Conservation (phyloP, 2,888 invertebrate species). For the Drosophila colorata region DNA sequence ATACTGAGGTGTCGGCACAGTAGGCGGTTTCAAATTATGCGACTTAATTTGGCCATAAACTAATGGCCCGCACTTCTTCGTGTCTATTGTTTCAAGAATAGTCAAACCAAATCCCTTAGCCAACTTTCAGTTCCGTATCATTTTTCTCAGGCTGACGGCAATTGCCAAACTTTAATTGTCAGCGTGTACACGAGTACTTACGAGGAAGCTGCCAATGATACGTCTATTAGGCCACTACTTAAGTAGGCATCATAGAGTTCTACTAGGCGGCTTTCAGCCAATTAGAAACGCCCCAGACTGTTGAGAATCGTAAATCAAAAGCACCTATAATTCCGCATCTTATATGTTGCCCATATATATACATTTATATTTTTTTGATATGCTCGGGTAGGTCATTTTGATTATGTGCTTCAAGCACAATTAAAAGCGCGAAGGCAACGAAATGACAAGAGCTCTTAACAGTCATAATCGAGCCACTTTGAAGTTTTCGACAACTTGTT, state of each 20-base stretch:
- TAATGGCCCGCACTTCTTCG: constrained; percentile 13
- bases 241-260: constrained; percentile 54
- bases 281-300: constrained; percentile 68
- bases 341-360: neutral
- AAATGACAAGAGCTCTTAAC: constrained; percentile 72
- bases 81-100: neutral
- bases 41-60: constrained; percentile 19
- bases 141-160: constrained; percentile 39
- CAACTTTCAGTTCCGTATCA: constrained; percentile 40
- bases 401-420: constrained; percentile 61
- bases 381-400: constrained; percentile 49
- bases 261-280: constrained; percentile 37
- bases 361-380: constrained; percentile 23
- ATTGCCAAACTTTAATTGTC: constrained; percentile 35
- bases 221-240: constrained; percentile 54
- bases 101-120: neutral
- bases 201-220: constrained; percentile 51
- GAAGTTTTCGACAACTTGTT: constrained; percentile 68
- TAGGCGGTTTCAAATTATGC: constrained; percentile 22
- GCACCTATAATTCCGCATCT: constrained; percentile 63
- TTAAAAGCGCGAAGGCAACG: constrained; percentile 67
- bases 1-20: constrained; percentile 5
- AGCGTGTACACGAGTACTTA: constrained; percentile 15
- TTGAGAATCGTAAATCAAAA: constrained; percentile 51
- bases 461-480: constrained; percentile 64